Conservation (phyloP, 2,888 invertebrate species). For the Dioctria rufipes region DNA sequence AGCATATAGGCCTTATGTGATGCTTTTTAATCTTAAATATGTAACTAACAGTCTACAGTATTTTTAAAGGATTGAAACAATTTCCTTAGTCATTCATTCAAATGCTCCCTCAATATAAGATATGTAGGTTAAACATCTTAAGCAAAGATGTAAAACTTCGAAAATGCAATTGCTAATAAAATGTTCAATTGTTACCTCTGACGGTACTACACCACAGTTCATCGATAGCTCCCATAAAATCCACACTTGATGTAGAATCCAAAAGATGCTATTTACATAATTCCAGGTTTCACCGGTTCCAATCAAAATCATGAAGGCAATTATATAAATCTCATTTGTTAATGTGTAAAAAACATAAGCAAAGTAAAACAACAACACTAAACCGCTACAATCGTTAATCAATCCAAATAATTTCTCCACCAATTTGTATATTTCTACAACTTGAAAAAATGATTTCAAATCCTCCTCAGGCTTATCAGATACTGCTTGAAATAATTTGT, state of each 20-base stretch:
- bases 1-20: no score
- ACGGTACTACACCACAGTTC: slow-evolving; percentile 34
- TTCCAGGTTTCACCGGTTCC: background rate
- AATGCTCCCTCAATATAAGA: no score
- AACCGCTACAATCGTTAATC: slow-evolving; percentile 31
- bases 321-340: slow-evolving; percentile 30
- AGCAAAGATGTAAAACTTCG: no score
- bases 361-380: slow-evolving; percentile 22
- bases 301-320: background rate
- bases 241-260: slow-evolving; percentile 26
- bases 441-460: slow-evolving; percentile 29
- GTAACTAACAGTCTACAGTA: no score
- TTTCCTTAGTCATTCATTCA: no score
- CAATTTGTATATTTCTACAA: slow-evolving; percentile 28
- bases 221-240: slow-evolving; percentile 34
- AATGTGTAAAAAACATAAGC: slow-evolving; percentile 46
- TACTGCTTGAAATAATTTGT: slow-evolving; percentile 19
- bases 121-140: no score
- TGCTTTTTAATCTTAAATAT: no score
- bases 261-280: background rate
- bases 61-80: no score
- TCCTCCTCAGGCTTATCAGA: slow-evolving; percentile 13
- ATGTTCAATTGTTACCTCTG: slow-evolving; percentile 18
- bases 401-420: slow-evolving; percentile 25
- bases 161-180: no score